phyloP scores from a whole-genome alignment of 2,113 vertebrate species.

The Trematomus loennbergii region DNA sequence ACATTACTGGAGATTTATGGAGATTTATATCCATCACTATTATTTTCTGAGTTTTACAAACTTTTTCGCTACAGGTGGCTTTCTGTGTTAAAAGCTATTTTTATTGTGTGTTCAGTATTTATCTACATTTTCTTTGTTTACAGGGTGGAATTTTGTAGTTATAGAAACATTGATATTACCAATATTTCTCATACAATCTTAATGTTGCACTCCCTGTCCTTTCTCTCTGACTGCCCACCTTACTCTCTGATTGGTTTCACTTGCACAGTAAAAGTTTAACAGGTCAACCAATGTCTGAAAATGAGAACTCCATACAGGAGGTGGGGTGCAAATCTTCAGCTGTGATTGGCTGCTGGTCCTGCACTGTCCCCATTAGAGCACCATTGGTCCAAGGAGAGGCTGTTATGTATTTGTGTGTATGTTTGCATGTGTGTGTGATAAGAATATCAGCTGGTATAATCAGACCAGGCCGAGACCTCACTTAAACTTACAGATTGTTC shows the following conservation, averaged over 20 bases:
- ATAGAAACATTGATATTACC: no score
- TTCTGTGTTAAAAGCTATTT: neutral
- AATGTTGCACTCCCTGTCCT: neutral
- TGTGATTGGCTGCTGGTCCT: conserved; percentile 71
- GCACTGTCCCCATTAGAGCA: conserved; percentile 41
- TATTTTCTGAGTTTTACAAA: conserved; percentile 7
- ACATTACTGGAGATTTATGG: neutral
- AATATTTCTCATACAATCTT: neutral
- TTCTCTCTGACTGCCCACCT: conserved; percentile 18
- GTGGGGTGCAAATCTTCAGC: conserved; percentile 66
- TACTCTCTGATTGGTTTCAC: conserved; percentile 54
- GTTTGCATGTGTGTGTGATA: conserved; percentile 7
- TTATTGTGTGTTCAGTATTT: neutral
- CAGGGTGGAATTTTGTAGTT: neutral
- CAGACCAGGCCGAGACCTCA: conserved; percentile 1
- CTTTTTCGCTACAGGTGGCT: neutral
- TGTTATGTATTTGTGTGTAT: conserved; percentile 21
- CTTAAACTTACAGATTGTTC: conserved; percentile 16
- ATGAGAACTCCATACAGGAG: conserved; percentile 43
- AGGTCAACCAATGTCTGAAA: conserved; percentile 63
- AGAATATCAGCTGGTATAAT: conserved; percentile 4
- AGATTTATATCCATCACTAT: conserved; percentile 10
- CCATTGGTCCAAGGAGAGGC: neutral
- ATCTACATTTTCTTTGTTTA: neutral
- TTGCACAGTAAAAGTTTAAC: conserved; percentile 35